Evolutionary conservation across 2,888 invertebrate genomes (phyloP).

Genomic region (Clusia tigrina): DNA sequence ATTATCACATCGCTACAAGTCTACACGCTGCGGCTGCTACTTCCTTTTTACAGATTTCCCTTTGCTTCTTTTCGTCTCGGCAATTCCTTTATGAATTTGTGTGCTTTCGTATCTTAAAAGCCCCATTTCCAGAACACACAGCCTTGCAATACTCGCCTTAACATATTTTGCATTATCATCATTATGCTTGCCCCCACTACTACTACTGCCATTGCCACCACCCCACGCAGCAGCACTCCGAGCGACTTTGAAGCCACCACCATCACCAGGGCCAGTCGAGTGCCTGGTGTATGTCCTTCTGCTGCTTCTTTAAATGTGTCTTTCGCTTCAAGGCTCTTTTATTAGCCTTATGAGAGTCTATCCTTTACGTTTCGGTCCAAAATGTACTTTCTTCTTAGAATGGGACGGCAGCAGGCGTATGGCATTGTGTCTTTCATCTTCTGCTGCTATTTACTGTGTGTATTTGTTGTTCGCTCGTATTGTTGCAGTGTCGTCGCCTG

Average conservation of each 20-base stretch:
- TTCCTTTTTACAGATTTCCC: not conserved
- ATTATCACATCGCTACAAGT: not conserved
- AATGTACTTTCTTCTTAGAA: not conserved
- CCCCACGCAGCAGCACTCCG: no score
- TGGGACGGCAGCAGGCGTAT: not conserved
- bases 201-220: not conserved
- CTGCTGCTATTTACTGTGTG: not conserved
- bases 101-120: not conserved
- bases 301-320: constrained; percentile 1
- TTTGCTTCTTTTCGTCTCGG: not conserved
- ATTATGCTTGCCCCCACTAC: not conserved
- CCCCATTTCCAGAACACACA: not conserved
- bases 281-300: not conserved
- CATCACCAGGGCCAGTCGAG: not conserved
- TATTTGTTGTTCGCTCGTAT: not conserved
- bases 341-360: constrained; percentile 6
- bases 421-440: constrained; percentile 6
- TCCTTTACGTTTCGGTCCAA: not conserved
- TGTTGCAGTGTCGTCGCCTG: no score
- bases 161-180: constrained; percentile 11
- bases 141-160: not conserved
- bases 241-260: no score
- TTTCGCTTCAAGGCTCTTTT: not conserved
- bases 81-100: not conserved
- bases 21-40: not conserved